Conservation (phyloP, 2,113 vertebrate species). For the Hemibagrus wyckioides region DNA sequence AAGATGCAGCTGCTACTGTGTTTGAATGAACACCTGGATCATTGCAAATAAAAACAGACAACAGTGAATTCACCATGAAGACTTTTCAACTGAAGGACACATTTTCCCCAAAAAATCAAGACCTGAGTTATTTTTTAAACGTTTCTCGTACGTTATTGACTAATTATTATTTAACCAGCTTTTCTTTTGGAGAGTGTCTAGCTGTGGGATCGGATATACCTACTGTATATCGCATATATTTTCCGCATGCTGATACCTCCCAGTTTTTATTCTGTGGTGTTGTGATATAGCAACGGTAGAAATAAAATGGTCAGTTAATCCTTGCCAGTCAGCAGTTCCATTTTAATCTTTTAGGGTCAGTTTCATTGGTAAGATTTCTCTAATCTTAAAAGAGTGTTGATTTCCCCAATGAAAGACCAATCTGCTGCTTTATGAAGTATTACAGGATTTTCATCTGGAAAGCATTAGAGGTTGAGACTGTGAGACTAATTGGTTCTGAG, state of each 20-base stretch:
- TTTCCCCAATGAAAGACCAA: slow-evolving; percentile 41
- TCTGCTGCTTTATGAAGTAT: slow-evolving; percentile 42
- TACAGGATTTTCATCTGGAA: slow-evolving; percentile 25
- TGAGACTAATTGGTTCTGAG: slow-evolving; percentile 58
- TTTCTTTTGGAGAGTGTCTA: background rate
- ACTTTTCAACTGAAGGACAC: background rate
- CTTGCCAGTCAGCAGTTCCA: background rate
- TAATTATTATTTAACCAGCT: background rate
- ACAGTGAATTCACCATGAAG: background rate
- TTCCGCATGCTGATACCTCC: background rate
- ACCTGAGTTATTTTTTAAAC: too few species aligned
- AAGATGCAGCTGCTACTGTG: background rate
- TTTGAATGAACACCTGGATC: background rate
- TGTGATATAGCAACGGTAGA: background rate
- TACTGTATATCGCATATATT: background rate
- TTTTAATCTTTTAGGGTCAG: slow-evolving; percentile 22
- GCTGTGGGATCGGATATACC: background rate
- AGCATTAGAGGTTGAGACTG: slow-evolving; percentile 14
- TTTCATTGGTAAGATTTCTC: background rate
- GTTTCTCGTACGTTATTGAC: background rate
- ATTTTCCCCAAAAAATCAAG: too few species aligned
- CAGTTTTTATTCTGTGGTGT: background rate
- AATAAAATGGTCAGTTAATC: slow-evolving; percentile 6
- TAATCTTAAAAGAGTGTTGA: slow-evolving; percentile 25
- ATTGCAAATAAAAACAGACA: background rate